Conservation (phyloP, 2,113 vertebrate species). For the Indri indri region DNA sequence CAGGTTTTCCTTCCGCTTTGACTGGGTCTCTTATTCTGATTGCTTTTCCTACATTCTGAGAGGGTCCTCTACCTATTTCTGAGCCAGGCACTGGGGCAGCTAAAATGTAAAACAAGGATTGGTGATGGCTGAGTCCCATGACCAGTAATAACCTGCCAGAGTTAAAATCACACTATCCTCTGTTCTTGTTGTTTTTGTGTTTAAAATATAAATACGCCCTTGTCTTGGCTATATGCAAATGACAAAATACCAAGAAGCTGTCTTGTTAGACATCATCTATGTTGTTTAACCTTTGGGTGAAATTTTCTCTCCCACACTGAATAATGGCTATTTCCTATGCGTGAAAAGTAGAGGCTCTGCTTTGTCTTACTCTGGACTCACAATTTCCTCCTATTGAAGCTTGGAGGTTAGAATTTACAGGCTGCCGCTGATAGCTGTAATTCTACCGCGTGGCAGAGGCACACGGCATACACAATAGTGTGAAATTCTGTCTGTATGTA, state of each 20-base stretch:
- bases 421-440: not conserved
- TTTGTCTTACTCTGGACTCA: not conserved
- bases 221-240: not conserved
- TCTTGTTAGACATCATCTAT: not conserved
- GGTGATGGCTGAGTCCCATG: not conserved
- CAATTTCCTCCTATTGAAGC: not conserved
- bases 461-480: not conserved
- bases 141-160: not conserved
- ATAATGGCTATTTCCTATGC: not conserved
- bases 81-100: not conserved
- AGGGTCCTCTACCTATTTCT: not conserved
- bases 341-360: not conserved
- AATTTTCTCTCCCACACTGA: not conserved
- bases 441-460: not conserved
- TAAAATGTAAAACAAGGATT: not conserved
- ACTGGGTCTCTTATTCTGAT: not conserved
- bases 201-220: not conserved
- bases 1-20: not conserved
- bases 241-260: not conserved
- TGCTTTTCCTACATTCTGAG: not conserved
- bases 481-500: not conserved
- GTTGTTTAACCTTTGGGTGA: not conserved
- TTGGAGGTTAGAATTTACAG: not conserved
- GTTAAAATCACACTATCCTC: not conserved
- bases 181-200: not conserved